These are phyloP conservation scores for Diprion similis DNA, from an alignment of 1,140 invertebrate species.

Conservation along the genomic window DNA sequence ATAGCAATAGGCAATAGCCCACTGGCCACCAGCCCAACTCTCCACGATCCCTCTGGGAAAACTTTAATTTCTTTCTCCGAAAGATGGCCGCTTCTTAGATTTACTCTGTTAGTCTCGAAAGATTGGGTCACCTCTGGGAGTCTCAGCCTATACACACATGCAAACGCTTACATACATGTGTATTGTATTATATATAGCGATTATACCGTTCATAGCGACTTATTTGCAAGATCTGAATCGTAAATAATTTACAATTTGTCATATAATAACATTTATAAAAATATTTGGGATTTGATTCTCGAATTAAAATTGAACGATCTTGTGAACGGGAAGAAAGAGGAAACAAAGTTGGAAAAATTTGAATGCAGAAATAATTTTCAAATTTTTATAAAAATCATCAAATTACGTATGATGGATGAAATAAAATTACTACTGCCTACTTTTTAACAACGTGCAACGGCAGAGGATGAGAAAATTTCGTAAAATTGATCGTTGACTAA, in stretches of 20 bases:
- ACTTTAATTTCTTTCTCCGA: constrained; percentile 57
- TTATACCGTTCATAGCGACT: constrained; percentile 23
- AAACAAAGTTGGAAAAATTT: too few relatives aligned
- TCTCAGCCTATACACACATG: constrained; percentile 22
- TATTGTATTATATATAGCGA: background rate
- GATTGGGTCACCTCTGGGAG: background rate
- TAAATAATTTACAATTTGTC: too few relatives aligned
- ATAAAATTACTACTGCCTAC: too few relatives aligned
- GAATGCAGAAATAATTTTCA: constrained; percentile 45
- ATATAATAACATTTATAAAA: too few relatives aligned
- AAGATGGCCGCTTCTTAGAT: constrained; percentile 46
- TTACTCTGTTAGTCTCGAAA: background rate
- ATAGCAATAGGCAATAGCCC: constrained; percentile 50
- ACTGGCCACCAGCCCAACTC: constrained; percentile 25
- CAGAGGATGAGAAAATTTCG: too few relatives aligned
- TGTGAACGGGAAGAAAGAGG: background rate
- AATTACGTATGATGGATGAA: too few relatives aligned
- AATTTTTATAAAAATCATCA: too few relatives aligned
- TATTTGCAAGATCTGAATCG: too few relatives aligned
- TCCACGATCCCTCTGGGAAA: constrained; percentile 50
- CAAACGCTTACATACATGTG: constrained; percentile 22
- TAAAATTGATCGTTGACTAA: too few relatives aligned
- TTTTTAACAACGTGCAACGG: too few relatives aligned
- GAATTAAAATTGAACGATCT: too few relatives aligned
- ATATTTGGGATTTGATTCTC: too few relatives aligned